Evolutionary conservation across 1,140 invertebrate species (phyloP), one percentile per base, ranked within the genome.

Genomic region (Dicyema japonicum): DNA sequence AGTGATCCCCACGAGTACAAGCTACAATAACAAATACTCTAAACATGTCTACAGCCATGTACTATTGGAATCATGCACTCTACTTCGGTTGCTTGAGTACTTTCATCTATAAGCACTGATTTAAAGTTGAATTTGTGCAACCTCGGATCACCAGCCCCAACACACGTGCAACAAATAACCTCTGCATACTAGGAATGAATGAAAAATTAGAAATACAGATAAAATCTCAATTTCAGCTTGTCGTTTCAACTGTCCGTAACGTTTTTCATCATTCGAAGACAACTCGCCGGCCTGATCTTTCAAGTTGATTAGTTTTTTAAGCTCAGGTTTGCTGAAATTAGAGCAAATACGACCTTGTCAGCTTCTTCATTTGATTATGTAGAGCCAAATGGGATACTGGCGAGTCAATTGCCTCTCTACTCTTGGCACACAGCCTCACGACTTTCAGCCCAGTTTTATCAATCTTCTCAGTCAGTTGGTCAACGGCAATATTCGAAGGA

Each of bases 61-160:
- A 94, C 75, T 0, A 94, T 80, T 0, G 88, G 78, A 4, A 92
- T 80, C 74, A 92, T 85, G 41, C 80, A 88, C 39, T 92, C 80
- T 0, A 80, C 80, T 44, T 92, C 82, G 3, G 85, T 94, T 0
- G 76, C 74, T 54, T 94, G 72, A 19, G 57, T 54, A 36, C 76
- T 82, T 48, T 97, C 88, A 44, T 97, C 88, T 33, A 97, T 92
- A 0, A 97, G 60, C 30, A 94, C 90, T 4, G 76, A 82, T 36
- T 78, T 67, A 50, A 94, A 94, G 38, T 88, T 74, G 34, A 92
- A 63, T 17, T 75, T 60, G 3, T 67, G 63, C 2, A 97, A 46
- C 14, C 85, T 54, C 0, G 74, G 72, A 56, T 97, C 88, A 2
- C 88, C 85, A 8, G 88, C 80, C 19, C 80, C 80, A 1, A 97